Base-by-base conservation (phyloP, 2,113 vertebrate genomes). In the Odontophorus gujanensis region DNA sequence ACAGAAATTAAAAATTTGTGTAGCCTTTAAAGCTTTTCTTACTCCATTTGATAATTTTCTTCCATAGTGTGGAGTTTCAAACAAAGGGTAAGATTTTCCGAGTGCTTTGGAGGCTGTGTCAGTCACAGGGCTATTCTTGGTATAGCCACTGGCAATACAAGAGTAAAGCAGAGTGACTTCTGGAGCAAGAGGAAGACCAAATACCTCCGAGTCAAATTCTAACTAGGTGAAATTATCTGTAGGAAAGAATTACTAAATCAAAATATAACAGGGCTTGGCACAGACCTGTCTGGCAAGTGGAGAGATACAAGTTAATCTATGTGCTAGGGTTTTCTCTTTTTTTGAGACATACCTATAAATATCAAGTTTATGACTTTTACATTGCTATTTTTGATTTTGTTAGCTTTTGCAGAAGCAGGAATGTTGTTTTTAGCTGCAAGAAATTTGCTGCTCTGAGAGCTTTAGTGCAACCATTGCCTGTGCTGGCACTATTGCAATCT, bases 51-150 rank as follows among this genome's bases (percentile, higher is more conserved):
- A 6, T 68, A 40, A 45, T 89, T 76, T 89, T 81, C 26, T 28
- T 85, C n/a, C 13, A 53, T 68, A 92, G 25, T 38, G 19, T 45
- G 38, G n/a, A 24, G 14, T 87, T 93, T 89, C 63, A 72, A 61
- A 80, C 32, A 92, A 28, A 50, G n/a, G 57, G 45, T 79, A 48
- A 0, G 40, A 62, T 90, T 90, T 92, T 91, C 45, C n/a, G 76
- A 90, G 68, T 48, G 25, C 61, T 94, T 84, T 81, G 57, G 28
- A 81, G n/a, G 18, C 58, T 84, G 18, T 45, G 82, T 85, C 90
- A 87, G 86, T 86, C 66, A 57, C 18, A 69, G 36, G 74, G 43
- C 50, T 87, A 81, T 93, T 93, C 66, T 91, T 87, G 78, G 78
- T 50, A 74, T 34, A 87, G 71, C 75, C 81, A 89, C 45, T 80